Evolutionary conservation across 35 echinoderm and acorn worm species (phyloP), one percentile per base, ranked within the genome.

Genomic region (Hemicentrotus pulcherrimus): DNA sequence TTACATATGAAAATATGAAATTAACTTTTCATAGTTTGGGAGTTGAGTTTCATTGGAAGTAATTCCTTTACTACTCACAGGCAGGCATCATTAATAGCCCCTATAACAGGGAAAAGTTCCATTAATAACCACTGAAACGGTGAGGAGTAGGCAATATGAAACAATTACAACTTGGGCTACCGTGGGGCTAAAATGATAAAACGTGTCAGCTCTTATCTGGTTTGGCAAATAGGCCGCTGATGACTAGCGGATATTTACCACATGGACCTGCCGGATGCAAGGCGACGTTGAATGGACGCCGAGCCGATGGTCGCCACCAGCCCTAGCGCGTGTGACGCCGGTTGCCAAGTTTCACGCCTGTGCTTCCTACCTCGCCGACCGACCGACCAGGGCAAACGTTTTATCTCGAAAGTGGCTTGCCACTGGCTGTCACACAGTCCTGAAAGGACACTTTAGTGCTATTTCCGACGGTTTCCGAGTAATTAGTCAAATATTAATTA

Each of bases 401-500:
- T 90, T 33, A 90, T 45, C 32, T 33, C 32, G 32, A 90, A 22
- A 90, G 88, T 15, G 24, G 12, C 14, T 15, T 33, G 88, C 15
- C 15, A 86, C 24, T 90, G 31, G 88, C 46, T n/a, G 88, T 13
- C 33, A 5, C 88, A 30, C 32, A 90, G 88, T 15, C 14, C 30
- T 90, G 32, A 41, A 45, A 90, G 88, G 18, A 31, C 24, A 45
- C 33, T 90, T 33, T 33, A 32, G 8, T 45, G 88, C 32, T 45
- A 41, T 90, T 16, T 90, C 88, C 24, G 32, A 7, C 88, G 12
- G 46, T 41, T 90, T 90, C 88, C 88, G 88, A 90, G 15, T 90
- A 41, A 90, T 90, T 90, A 90, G 88, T 90, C 15, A 41, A 90
- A 90, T 90, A 90, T 90, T 90, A 90, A 90, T 90, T 47, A 32